These are phyloP conservation scores for Kuschelorhynchus macadamiae DNA, from an alignment of 2,888 invertebrate genomes.

Conservation along the genomic window DNA sequence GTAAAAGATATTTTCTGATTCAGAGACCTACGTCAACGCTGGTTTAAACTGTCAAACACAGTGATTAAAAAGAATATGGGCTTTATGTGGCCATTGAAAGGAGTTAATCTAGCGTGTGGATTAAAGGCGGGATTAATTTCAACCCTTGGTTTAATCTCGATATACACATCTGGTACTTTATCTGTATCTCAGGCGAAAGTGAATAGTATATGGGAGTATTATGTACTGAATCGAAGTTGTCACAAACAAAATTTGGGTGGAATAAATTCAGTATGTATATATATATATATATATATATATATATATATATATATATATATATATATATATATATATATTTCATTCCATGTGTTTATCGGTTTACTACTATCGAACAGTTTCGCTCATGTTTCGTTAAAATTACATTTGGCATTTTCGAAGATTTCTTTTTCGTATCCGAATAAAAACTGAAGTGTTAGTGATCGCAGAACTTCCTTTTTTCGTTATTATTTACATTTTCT, in stretches of 20 bases:
- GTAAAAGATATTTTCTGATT: conserved; percentile 37
- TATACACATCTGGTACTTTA: conserved; percentile 55
- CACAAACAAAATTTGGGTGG: conserved; percentile 49
- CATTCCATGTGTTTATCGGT: no score
- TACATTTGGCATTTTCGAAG: no score
- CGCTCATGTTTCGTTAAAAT: no score
- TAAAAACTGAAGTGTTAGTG: no score
- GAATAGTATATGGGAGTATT: conserved; percentile 36
- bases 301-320: no score
- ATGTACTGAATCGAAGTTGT: conserved; percentile 46
- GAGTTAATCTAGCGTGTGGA: conserved; percentile 60
- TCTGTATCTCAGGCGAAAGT: conserved; percentile 41
- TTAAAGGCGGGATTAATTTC: conserved; percentile 60
- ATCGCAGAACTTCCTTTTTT: no score
- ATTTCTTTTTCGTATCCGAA: no score
- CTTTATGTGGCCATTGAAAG: conserved; percentile 54
- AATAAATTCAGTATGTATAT: conserved; percentile 55
- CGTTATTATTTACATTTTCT: no score
- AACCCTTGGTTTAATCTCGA: conserved; percentile 57
- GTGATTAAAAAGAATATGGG: conserved; percentile 53
- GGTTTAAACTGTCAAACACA: conserved; percentile 59
- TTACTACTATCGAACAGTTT: no score
- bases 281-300: no score
- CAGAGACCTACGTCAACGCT: conserved; percentile 58
- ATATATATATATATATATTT: no score